These are phyloP conservation scores for Leucophenga maculata DNA, from an alignment of 2,888 invertebrate species.

Conservation along the genomic window DNA sequence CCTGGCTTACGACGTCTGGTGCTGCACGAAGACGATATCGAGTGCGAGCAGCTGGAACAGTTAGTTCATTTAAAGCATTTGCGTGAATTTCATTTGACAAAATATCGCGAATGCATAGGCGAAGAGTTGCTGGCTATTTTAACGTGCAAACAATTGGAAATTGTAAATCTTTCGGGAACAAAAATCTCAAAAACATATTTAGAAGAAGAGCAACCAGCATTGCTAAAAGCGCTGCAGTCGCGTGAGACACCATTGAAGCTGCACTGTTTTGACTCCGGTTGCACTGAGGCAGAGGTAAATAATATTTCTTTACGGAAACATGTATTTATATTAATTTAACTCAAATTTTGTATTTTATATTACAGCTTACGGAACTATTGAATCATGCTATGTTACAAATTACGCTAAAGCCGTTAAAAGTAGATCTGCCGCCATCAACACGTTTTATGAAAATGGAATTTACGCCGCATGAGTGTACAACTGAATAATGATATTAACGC, in stretches of 20 bases:
- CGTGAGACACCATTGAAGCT: neutral
- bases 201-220: neutral
- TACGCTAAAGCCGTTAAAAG: neutral
- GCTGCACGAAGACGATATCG: conserved; percentile 45
- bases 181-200: neutral
- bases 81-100: conserved; percentile 47
- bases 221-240: neutral
- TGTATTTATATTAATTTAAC: neutral
- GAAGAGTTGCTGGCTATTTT: neutral
- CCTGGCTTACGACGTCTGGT: conserved; percentile 38
- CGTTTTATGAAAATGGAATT: neutral
- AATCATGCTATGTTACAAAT: neutral
- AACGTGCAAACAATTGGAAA: neutral
- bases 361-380: neutral
- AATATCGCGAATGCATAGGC: neutral
- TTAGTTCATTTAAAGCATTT: conserved; percentile 38
- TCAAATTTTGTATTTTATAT: neutral
- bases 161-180: conserved; percentile 1
- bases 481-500: neutral
- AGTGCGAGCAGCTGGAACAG: conserved; percentile 29
- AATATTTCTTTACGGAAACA: neutral
- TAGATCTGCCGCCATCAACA: neutral
- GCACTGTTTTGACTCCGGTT: neutral
- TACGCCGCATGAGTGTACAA: neutral
- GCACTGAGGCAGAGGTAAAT: neutral